phyloP scores from a whole-genome alignment of 2,113 vertebrate genomes.

The Danionella cerebrum region DNA sequence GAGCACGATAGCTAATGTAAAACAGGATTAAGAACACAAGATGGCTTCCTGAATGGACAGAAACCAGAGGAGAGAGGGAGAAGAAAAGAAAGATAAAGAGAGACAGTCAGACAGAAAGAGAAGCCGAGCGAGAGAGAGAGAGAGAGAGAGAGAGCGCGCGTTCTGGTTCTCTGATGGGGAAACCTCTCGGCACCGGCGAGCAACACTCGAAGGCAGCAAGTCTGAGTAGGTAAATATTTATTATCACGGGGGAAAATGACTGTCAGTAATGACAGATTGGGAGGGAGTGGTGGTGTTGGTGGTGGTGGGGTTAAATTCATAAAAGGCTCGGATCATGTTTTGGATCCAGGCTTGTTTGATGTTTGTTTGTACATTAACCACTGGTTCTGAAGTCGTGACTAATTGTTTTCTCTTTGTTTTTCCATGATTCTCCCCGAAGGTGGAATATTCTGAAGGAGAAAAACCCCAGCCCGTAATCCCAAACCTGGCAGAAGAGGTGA shows the following conservation, averaged over 20 bases:
- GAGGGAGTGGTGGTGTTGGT: background rate
- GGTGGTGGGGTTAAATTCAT: background rate
- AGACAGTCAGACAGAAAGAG: conserved; percentile 41
- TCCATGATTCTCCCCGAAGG: conserved; percentile 48
- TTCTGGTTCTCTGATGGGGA: conserved; percentile 63
- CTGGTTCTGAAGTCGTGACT: background rate
- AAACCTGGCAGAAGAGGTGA: conserved; percentile 64
- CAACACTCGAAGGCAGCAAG: conserved; percentile 56
- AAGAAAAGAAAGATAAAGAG: conserved; percentile 44
- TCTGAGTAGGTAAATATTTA: conserved; percentile 71
- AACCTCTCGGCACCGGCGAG: conserved; percentile 50
- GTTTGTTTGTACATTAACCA: too few species aligned
- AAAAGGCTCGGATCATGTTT: too few species aligned
- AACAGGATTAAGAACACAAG: conserved; percentile 73
- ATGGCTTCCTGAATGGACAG: conserved; percentile 74
- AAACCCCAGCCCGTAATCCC: conserved; percentile 40
- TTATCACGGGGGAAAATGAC: conserved; percentile 31
- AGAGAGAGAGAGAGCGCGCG: conserved; percentile 26
- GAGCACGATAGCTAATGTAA: conserved; percentile 56
- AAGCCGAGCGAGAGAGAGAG: conserved; percentile 20
- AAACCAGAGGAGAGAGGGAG: conserved; percentile 46
- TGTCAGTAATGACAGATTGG: conserved; percentile 26
- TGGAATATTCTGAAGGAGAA: conserved; percentile 60
- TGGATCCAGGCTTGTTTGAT: background rate
- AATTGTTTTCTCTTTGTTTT: background rate